Conservation (phyloP, 1,140 invertebrate genomes). For the Meloidogyne floridensis region DNA sequence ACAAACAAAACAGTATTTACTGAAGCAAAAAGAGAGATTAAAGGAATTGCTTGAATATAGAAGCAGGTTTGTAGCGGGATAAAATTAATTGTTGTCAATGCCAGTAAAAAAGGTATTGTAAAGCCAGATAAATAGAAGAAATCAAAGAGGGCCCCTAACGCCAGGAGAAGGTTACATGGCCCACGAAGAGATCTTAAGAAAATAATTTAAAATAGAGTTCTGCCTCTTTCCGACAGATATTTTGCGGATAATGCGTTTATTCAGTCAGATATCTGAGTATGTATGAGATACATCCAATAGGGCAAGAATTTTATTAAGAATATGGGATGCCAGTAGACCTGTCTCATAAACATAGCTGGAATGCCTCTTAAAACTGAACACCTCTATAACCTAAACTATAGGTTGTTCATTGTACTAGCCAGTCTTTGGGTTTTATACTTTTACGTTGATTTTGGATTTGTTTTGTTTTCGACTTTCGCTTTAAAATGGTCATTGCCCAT, state of each 20-base stretch:
- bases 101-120: neutral
- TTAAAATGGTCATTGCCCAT: too few species aligned
- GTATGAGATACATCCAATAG: neutral
- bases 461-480: too few species aligned
- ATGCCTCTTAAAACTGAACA: too few species aligned
- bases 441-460: too few species aligned
- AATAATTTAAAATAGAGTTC: neutral
- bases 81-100: slow-evolving; percentile 1
- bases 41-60: neutral
- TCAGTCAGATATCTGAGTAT: too few species aligned
- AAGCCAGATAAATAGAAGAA: neutral
- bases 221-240: neutral
- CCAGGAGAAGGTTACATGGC: neutral
- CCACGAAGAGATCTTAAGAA: neutral
- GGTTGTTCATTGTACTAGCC: too few species aligned
- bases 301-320: too few species aligned
- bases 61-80: neutral
- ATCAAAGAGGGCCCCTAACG: neutral
- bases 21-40: neutral
- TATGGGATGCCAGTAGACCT: neutral
- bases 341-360: neutral
- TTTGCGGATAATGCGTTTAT: too few species aligned
- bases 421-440: too few species aligned
- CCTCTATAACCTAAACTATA: too few species aligned
- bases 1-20: neutral